A percentile compares a stretch with the other conserved stretches of the same genome.
Conservation (phyloP, 1,140 invertebrate genomes). For the Tetragnatha versicolor region DNA sequence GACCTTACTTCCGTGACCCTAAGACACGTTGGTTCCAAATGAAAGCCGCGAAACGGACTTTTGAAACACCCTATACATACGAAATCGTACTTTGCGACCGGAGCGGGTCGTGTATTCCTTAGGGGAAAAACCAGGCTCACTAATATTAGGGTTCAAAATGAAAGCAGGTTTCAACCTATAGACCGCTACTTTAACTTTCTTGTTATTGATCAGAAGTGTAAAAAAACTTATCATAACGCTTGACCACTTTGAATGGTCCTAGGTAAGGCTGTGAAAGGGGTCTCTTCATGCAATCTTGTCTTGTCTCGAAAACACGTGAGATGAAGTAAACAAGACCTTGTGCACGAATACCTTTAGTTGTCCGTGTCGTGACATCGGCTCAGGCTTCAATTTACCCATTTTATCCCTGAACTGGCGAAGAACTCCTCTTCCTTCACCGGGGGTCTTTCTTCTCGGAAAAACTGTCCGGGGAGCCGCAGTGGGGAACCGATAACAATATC, state of each 20-base stretch:
- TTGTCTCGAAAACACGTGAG: background rate
- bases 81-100: too few relatives aligned
- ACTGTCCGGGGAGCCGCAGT: conserved; percentile 53
- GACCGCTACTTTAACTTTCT: background rate
- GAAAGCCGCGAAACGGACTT: too few relatives aligned
- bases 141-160: too few relatives aligned
- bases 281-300: background rate
- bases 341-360: background rate
- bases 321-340: background rate
- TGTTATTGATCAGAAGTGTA: background rate
- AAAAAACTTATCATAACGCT: background rate
- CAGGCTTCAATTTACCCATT: background rate
- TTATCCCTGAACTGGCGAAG: background rate
- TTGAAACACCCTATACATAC: too few relatives aligned
- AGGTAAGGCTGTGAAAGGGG: background rate
- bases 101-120: too few relatives aligned
- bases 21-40: too few relatives aligned
- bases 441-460: conserved; percentile 9
- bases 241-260: background rate
- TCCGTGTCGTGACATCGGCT: background rate
- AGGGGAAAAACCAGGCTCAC: too few relatives aligned
- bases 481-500: conserved; percentile 57
- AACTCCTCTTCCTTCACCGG: background rate
- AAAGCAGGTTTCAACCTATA: too few relatives aligned
- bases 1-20: too few relatives aligned